Conservation (phyloP, 2,797 vertebrate species). For the Gymnopithys bicolor region DNA sequence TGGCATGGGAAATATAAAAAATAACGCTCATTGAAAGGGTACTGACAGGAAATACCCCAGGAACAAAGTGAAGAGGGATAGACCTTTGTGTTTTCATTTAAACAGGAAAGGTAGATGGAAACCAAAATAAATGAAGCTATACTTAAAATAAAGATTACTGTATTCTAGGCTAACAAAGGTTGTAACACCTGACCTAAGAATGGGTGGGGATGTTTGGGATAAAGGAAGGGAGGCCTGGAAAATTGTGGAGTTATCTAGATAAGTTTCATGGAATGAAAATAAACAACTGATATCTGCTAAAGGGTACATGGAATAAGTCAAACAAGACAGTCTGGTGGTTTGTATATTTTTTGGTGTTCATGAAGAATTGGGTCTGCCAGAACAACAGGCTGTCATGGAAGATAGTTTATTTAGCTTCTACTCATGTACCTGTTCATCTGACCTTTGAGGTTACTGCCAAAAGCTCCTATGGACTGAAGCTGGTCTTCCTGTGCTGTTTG, state of each 20-base stretch:
- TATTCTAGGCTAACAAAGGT: constrained; percentile 3
- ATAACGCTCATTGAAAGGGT: background rate
- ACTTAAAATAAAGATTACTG: constrained; percentile 46
- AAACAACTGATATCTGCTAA: background rate
- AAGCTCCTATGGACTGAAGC: background rate
- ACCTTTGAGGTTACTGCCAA: background rate
- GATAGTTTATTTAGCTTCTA: background rate
- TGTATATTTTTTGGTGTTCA: background rate
- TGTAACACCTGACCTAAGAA: constrained; percentile 66
- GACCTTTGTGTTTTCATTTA: constrained; percentile 34
- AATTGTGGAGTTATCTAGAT: constrained; percentile 42
- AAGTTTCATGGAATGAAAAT: constrained; percentile 66
- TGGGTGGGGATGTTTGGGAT: constrained; percentile 58
- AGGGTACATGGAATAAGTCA: background rate
- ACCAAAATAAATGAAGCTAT: constrained; percentile 64
- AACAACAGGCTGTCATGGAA: background rate
- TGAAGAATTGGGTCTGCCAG: background rate
- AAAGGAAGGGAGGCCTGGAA: constrained; percentile 71
- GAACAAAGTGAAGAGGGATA: constrained; percentile 12
- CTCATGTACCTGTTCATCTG: background rate
- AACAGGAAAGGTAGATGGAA: constrained; percentile 75
- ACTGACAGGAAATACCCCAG: background rate
- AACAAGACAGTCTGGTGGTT: background rate
- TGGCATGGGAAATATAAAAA: constrained; percentile 16
- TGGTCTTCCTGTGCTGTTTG: background rate